These are phyloP conservation scores for Heliconius erato DNA, from an alignment of 2,888 invertebrate species.

Conservation along the genomic window DNA sequence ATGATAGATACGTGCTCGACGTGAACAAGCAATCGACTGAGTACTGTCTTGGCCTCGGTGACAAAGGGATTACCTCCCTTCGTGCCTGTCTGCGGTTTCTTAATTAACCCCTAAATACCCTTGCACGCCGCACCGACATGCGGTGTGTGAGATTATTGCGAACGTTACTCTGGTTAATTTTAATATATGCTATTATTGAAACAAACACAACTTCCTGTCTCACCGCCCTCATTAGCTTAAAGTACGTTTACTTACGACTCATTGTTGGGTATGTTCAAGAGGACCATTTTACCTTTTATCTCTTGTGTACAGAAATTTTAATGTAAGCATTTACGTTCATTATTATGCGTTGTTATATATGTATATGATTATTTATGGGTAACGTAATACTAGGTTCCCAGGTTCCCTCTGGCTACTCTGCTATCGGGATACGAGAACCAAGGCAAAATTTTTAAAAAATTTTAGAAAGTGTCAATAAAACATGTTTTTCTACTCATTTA, in stretches of 20 bases:
- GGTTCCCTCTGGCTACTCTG: background rate
- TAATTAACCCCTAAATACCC: constrained; percentile 85
- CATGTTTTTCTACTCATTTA: background rate
- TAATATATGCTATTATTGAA: constrained; percentile 80
- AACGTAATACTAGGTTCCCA: background rate
- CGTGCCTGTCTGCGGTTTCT: constrained; percentile 79
- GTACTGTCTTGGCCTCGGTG: constrained; percentile 73
- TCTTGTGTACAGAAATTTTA: background rate
- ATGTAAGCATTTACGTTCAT: background rate
- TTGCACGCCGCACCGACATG: constrained; percentile 69
- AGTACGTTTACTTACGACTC: constrained; percentile 56
- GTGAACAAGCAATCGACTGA: constrained; percentile 53
- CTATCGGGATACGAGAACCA: background rate
- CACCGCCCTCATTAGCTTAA: constrained; percentile 65
- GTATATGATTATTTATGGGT: background rate
- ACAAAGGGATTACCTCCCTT: constrained; percentile 80
- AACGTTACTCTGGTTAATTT: constrained; percentile 80
- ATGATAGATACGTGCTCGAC: constrained; percentile 57
- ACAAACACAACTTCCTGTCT: constrained; percentile 71
- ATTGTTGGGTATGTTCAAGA: constrained; percentile 55
- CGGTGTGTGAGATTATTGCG: constrained; percentile 80
- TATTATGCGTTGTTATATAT: background rate
- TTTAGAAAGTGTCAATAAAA: background rate
- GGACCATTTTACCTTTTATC: constrained; percentile 36
- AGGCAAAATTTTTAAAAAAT: background rate